Evolutionary conservation across 2,888 invertebrate genomes (phyloP), one percentile per base, ranked within the genome.

Genomic region (Lasioglossum vierecki): DNA sequence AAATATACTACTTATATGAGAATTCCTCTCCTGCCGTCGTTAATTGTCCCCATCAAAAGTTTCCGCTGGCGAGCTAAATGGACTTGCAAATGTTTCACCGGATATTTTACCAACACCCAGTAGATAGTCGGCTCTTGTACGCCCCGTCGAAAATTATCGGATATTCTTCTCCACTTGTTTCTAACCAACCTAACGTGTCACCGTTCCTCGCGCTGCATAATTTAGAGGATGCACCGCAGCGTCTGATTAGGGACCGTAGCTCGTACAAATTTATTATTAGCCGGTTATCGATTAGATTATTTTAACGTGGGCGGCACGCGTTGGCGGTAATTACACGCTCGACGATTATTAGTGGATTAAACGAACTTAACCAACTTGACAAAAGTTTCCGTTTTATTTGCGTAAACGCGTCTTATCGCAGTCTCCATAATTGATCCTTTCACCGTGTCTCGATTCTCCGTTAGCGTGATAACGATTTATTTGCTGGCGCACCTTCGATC

Each of bases 211-310:
- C 13, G 77, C 41, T 80, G 80, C 77, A 85, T 85, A 78, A 84
- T 85, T 83, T 75, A 77, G 46, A 80, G 80, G 83, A 74, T 44
- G 57, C 79, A 49, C 13, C 41, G 76, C 49, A 46, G 18, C 73
- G 72, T 44, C 74, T 80, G 77, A 57, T 85, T 84, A 85, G 77
- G 60, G 84, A 63, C 66, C 72, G 85, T 76, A 60, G 80, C 84
- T 66, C 70, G 79, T 77, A 74, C 60, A 44, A 76, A 84, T 78
- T 84, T 85, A 85, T 85, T 85, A 85, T 85, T 85, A 85, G 80
- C 53, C 26, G 41, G 57, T n/a, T 72, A 85, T 85, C 84, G 85
- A 85, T 85, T 74, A 35, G 75, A 76, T 85, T 78, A 80, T 84
- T 80, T 80, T 72, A 75, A 46, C 41, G 66, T 18, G 53, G 71